Conservation (phyloP, 2,113 vertebrate genomes). For the Numenius arquata region DNA sequence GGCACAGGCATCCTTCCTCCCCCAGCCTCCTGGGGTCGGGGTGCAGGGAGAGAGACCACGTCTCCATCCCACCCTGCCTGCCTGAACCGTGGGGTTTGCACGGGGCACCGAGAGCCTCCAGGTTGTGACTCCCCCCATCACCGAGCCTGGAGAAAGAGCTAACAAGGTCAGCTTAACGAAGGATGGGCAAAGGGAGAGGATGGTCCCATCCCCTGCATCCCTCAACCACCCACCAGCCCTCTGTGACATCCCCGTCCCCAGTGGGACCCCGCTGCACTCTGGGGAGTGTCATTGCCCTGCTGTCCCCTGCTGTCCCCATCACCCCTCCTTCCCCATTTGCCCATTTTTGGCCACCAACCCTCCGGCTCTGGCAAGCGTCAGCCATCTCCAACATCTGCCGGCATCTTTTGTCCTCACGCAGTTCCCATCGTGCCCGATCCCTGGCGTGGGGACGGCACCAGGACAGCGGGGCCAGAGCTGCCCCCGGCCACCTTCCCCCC, state of each 20-base stretch:
- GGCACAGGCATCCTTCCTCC: neutral
- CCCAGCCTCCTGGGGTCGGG: rapidly evolving
- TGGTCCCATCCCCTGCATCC: neutral
- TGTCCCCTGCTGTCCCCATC: neutral
- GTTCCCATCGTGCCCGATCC: neutral
- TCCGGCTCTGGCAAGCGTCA: rapidly evolving
- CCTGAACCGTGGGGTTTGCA: rapidly evolving
- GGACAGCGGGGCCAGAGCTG: neutral
- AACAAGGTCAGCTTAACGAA: rapidly evolving
- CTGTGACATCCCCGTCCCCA: neutral
- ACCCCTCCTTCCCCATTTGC: neutral
- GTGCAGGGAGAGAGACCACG: neutral
- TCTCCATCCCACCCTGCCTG: neutral
- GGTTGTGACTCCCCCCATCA: neutral
- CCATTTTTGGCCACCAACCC: neutral
- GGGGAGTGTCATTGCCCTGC: rapidly evolving
- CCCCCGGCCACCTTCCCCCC: neutral
- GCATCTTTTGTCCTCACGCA: neutral
- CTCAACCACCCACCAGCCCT: neutral
- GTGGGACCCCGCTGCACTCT: neutral
- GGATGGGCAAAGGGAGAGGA: rapidly evolving
- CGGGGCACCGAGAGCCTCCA: rapidly evolving
- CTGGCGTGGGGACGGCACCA: rapidly evolving
- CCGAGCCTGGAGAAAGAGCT: neutral
- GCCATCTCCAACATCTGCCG: neutral